Percentiles rank a stretch among this genome's conserved stretches.
Conservation (phyloP, 2,797 vertebrate species). For the Pagetopsis macropterus region DNA sequence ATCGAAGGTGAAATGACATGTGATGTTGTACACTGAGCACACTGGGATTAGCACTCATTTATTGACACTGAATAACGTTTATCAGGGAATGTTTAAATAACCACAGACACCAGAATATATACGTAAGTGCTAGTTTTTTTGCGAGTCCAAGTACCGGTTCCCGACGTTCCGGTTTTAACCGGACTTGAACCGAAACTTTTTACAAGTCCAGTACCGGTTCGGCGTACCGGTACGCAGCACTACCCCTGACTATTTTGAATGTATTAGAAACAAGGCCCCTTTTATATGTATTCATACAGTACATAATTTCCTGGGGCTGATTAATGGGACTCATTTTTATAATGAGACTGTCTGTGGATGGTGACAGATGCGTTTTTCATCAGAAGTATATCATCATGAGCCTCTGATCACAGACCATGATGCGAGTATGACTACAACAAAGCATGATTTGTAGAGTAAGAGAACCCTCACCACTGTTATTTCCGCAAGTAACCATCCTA, state of each 20-base stretch:
- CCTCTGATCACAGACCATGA: slow-evolving; percentile 6
- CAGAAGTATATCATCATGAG: not conserved
- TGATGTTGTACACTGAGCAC: too few species aligned
- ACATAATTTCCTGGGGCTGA: slow-evolving; percentile 11
- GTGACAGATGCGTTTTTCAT: slow-evolving; percentile 22
- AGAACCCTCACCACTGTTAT: not conserved
- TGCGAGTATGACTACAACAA: not conserved
- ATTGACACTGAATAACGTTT: too few species aligned
- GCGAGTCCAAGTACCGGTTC: too few species aligned
- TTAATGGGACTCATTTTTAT: slow-evolving; percentile 24
- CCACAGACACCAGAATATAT: too few species aligned
- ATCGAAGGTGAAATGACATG: too few species aligned
- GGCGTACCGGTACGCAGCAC: too few species aligned
- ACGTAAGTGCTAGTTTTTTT: too few species aligned
- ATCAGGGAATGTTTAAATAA: too few species aligned
- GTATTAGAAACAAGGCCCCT: not conserved
- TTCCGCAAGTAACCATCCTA: not conserved
- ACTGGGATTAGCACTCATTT: too few species aligned
- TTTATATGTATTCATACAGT: slow-evolving; percentile 1
- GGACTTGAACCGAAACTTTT: too few species aligned
- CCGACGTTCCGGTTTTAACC: too few species aligned
- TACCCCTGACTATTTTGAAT: not conserved
- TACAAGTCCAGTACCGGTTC: too few species aligned
- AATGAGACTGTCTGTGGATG: slow-evolving; percentile 11
- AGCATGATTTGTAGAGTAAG: not conserved